Conservation (phyloP, 2,888 invertebrate species). For the Cantharis rustica region DNA sequence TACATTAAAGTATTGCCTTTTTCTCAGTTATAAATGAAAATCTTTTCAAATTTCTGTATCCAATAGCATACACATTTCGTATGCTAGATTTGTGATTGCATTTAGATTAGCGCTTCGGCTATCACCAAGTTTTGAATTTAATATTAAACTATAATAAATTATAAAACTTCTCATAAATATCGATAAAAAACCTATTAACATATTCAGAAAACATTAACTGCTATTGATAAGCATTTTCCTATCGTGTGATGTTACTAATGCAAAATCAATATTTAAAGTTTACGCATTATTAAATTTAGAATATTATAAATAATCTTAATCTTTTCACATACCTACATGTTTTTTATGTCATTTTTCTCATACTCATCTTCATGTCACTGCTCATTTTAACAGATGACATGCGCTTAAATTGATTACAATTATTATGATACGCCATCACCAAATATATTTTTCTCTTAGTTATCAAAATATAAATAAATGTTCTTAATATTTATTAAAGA, state of each 20-base stretch:
- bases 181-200: background rate
- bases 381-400: background rate
- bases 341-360: background rate
- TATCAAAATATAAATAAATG: background rate
- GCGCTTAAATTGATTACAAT: background rate
- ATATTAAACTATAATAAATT: background rate
- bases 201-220: background rate
- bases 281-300: background rate
- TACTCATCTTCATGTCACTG: background rate
- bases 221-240: background rate
- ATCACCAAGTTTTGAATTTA: background rate
- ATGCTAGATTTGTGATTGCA: background rate
- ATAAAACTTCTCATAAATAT: background rate
- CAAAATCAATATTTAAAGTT: background rate
- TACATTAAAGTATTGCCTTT: background rate
- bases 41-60: no score
- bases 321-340: background rate
- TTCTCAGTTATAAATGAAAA: background rate
- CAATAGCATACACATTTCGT: background rate
- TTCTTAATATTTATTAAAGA: background rate
- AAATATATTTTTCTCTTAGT: background rate
- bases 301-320: background rate
- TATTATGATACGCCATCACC: background rate
- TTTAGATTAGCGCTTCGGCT: background rate
- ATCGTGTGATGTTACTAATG: background rate